Base-by-base conservation (phyloP, 2,888 invertebrate genomes). In the Erebia ligea region DNA sequence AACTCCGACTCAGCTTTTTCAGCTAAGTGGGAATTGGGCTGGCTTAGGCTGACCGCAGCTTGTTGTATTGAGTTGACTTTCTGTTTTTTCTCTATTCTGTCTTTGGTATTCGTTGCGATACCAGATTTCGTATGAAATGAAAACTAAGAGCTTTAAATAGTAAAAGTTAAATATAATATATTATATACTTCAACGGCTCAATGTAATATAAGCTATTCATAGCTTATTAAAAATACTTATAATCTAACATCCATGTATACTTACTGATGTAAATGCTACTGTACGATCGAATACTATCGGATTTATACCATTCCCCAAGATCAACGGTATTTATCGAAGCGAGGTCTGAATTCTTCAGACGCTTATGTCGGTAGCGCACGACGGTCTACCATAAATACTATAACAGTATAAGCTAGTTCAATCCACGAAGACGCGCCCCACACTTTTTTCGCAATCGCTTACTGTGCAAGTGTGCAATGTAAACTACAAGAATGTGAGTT, bases 61-160 rank as follows among this genome's bases (percentile, higher is more conserved):
- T 19, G 17, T 54, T 52, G 19, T 54, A 54, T 54, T 54, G 54
- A 54, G 19, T 17, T 2, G 10, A 17, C 17, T 13, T 45, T 45
- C 54, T 54, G 54, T 54, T 17, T 19, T 10, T 17, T 54, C 54
- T 54, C 54, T 10, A 54, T 54, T 17, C 10, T 54, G 54, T 54
- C 19, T 54, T 88, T 76, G 89, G 85, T 88, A 87, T 88, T 88
- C 84, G 80, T 85, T 86, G 91, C 90, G 90, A 83, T 84, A 81
- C 79, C 86, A 87, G 83, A 82, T 84, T 85, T 91, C 88, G 91
- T 87, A 86, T 86, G 76, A 85, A 73, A 90, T 87, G 89, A 92
- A 90, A 91, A 89, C 89, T 93, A 93, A 93, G 93, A 94, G 94
- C 94, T 94, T 94, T 94, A 94, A 94, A 92, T 94, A 94, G 93